Percentiles rank a stretch among this genome's conserved stretches.
phyloP scores from a whole-genome alignment of 2,888 invertebrate genomes.

The Nomada fucata region DNA sequence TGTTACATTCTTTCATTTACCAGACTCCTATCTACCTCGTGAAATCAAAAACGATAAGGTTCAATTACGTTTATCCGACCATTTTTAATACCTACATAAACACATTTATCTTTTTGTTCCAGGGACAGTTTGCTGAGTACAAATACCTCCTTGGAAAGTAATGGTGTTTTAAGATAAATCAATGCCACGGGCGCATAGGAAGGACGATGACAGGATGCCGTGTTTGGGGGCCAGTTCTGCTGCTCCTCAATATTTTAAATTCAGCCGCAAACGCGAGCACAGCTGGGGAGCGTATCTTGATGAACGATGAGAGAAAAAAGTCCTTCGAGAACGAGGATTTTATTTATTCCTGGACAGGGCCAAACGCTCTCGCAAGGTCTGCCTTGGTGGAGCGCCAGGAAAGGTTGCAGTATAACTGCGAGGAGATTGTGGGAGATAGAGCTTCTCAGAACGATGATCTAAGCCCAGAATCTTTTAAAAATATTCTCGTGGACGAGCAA shows the following conservation, averaged over 20 bases:
- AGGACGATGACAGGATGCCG: conserved; percentile 75
- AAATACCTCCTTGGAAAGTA: neutral
- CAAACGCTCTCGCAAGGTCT: conserved; percentile 80
- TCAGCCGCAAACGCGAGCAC: conserved; percentile 19
- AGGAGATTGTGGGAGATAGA: conserved; percentile 71
- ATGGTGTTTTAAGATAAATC: conserved; percentile 50
- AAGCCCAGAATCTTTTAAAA: conserved; percentile 87
- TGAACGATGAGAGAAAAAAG: conserved; percentile 42
- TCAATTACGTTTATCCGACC: neutral
- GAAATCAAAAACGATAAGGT: neutral
- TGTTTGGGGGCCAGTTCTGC: conserved; percentile 58
- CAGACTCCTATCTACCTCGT: no score
- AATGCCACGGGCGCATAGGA: conserved; percentile 67
- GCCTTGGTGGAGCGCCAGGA: conserved; percentile 81
- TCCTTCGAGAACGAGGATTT: conserved; percentile 48
- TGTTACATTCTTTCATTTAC: neutral
- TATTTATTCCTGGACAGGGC: conserved; percentile 77
- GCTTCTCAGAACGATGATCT: conserved; percentile 49
- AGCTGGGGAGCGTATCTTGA: conserved; percentile 23
- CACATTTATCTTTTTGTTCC: neutral
- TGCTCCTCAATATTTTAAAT: conserved; percentile 49
- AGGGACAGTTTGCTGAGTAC: conserved; percentile 1
- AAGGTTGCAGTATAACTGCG: conserved; percentile 79
- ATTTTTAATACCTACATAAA: neutral
- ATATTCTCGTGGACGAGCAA: conserved; percentile 93